Conservation (phyloP, 2,113 vertebrate genomes). For the Trochalopteron elliotii region DNA sequence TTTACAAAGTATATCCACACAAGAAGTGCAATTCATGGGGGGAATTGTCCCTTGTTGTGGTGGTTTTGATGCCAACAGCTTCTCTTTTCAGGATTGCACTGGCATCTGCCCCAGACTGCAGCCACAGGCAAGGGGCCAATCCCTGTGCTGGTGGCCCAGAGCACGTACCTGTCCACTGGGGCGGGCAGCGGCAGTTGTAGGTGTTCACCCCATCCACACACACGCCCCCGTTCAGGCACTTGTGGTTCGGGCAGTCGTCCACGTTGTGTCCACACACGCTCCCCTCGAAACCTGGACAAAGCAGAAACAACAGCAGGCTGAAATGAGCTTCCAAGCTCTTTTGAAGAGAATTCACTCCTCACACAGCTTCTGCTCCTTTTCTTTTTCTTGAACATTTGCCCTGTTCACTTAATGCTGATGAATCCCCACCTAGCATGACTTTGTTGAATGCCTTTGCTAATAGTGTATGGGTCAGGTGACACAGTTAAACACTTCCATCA, state of each 20-base stretch:
- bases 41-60: fast-evolving
- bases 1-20: not conserved
- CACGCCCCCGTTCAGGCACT: conserved; percentile 88
- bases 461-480: not conserved
- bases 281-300: conserved; percentile 86
- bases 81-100: not conserved
- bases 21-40: not conserved
- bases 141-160: fast-evolving
- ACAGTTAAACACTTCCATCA: not conserved
- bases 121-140: not conserved
- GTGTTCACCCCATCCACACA: conserved; percentile 96
- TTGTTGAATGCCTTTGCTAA: not conserved
- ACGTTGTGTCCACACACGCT: conserved; percentile 89
- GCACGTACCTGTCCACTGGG: conserved; percentile 91
- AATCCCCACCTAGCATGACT: not conserved
- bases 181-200: conserved; percentile 94
- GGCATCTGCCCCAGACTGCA: not conserved
- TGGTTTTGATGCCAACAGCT: not conserved
- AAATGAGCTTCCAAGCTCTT: not conserved
- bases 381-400: not conserved
- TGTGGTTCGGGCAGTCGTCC: conserved; percentile 90
- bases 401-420: not conserved
- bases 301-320: not conserved
- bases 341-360: not conserved
- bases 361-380: not conserved